Base-by-base conservation (phyloP, 2,113 vertebrate species). In the Triplophysa dalaica region DNA sequence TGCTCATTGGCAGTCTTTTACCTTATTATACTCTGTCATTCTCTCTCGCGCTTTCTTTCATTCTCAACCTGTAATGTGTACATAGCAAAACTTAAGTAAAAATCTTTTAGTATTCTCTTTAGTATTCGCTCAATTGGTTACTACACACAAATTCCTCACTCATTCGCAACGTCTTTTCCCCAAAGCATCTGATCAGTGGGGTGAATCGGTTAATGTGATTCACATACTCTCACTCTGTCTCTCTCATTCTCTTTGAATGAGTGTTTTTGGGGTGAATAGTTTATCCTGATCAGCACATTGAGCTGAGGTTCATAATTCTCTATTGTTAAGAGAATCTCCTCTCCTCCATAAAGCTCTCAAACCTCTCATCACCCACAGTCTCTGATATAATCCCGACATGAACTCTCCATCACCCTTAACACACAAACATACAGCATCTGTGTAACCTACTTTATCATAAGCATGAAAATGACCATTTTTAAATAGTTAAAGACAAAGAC, bases 121-220 rank as follows among this genome's bases (percentile, higher is more conserved):
- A 16, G 50, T 16, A 54, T n/a, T n/a, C n/a, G 50, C 16, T 54
- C 14, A 54, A 17, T 4, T 4, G 14, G 43, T 45, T 12, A 45
- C 43, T 45, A 12, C 43, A 45, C 17, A 13, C 14, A 2, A 52
- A 1, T 5, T 52, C 4, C 50, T 14, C 13, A 52, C 12, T 24
- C 70, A 68, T 17, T 29, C 45, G 26, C 77, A 58, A 29, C 60
- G 14, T 61, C 60, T 33, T 61, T 29, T 2, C 66, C 38, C 38
- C 72, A 62, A 75, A 75, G 41, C 56, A 63, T 75, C 58, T 63
- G 72, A 75, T 75, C 72, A 62, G 14, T 75, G 72, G 41, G 72
- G 41, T 62, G 56, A 75, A 63, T 75, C 22, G 58, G 72, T 75
- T 61, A 75, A 75, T 75, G 58, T 26, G 38, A 75, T 75, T 21